Percentiles rank a stretch among this genome's conserved stretches.
phyloP scores from a whole-genome alignment of 2,888 invertebrate genomes.

The Rhyacophila evoluta region DNA sequence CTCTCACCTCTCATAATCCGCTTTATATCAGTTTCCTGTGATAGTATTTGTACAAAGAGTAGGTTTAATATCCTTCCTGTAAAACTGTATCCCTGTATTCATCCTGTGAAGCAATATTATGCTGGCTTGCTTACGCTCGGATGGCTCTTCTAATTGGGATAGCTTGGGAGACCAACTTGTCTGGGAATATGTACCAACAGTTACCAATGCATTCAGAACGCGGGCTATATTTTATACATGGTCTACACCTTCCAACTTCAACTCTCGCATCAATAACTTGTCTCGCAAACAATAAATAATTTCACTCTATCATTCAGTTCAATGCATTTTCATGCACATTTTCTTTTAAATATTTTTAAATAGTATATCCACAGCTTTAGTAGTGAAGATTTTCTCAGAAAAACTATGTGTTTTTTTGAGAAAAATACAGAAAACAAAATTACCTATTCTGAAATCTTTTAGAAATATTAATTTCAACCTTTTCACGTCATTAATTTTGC shows the following conservation, averaged over 20 bases:
- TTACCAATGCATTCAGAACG: slow-evolving; percentile 40
- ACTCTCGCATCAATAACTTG: not conserved
- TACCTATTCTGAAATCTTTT: no score
- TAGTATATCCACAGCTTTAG: no score
- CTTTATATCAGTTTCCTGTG: not conserved
- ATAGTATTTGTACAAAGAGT: not conserved
- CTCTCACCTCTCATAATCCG: not conserved
- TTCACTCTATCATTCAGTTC: no score
- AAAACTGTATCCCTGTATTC: slow-evolving; percentile 27
- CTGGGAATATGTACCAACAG: slow-evolving; percentile 32
- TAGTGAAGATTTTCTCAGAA: no score
- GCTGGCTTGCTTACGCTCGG: slow-evolving; percentile 44
- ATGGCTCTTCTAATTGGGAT: slow-evolving; percentile 51
- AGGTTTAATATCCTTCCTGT: slow-evolving; percentile 23
- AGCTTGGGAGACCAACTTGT: slow-evolving; percentile 41
- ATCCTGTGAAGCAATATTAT: slow-evolving; percentile 35
- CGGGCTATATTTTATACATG: not conserved
- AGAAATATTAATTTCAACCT: no score
- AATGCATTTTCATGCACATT: no score
- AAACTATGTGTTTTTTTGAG: no score
- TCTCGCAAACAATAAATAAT: not conserved
- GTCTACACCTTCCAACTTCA: not conserved
- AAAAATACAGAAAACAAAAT: no score
- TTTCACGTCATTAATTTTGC: no score
- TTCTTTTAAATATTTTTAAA: no score